Evolutionary conservation across 2,113 vertebrate species (phyloP), one percentile per base, ranked within the genome.

Genomic region (Eretmochelys imbricata): DNA sequence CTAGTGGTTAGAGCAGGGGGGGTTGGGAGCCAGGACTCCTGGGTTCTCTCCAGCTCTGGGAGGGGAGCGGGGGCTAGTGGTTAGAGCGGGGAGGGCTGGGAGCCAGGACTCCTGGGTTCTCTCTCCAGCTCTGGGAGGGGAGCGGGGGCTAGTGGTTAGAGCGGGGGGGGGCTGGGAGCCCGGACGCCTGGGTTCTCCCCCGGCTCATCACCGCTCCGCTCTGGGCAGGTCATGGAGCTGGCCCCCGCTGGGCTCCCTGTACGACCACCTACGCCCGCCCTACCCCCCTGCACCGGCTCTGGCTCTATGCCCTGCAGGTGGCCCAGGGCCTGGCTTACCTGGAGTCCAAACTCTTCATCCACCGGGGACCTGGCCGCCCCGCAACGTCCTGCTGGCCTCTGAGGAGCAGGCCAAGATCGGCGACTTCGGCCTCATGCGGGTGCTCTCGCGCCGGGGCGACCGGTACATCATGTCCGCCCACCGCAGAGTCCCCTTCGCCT

Each of bases 401-500:
- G 98, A 95, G 35, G 98, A 99, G 38, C 95, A 95, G 11, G 98
- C 98, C 72, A 99, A 99, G 95, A 99, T 99, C 11, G 98, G 98
- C 0, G 99, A 99, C 97, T 99, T 99, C 8, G 99, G 99, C 20
- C 97, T 99, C 55, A 98, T 99, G 98, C 97, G 99, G 80, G 98
- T 98, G 1, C 97, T 99, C 88, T 91, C 90, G 50, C 96, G 97
- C 0, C 97, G 99, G 24, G 89, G 31, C 1, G 98, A 99, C 80
- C 99, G 99, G 75, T 99, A 99, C 29, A 83, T 99, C 91, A 99
- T 99, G 99, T 97, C 98, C 0, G 98, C 99, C 1, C 99, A 99
- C 89, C 98, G 97, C 24, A 98, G 98, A 49, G 99, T 99, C 92
- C 99, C 99, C 1, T 99, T 99, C 10, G 99, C 99, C 10, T 99